Conservation (phyloP, 2,888 invertebrate species). For the Kuschelorhynchus macadamiae region DNA sequence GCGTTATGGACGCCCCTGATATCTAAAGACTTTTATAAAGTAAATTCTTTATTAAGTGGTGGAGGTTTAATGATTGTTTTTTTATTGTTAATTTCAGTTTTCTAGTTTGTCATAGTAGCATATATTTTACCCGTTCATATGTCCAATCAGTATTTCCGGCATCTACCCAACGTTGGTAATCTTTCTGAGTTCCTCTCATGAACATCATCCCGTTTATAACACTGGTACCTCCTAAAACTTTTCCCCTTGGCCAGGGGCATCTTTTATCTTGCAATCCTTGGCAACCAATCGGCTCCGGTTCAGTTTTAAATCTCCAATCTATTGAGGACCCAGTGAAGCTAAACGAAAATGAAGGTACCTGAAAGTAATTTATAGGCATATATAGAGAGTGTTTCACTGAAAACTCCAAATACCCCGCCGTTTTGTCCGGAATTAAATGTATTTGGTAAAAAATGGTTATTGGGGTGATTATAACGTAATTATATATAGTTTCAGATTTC, state of each 20-base stretch:
- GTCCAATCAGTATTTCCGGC: constrained; percentile 73
- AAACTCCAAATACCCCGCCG: too few relatives aligned
- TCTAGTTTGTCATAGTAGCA: too few relatives aligned
- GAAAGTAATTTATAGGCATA: background rate
- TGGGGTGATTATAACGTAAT: too few relatives aligned
- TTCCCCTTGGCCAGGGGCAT: constrained; percentile 79
- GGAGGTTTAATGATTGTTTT: too few relatives aligned
- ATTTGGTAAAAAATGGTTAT: too few relatives aligned
- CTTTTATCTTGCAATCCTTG: constrained; percentile 68
- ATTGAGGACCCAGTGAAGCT: constrained; percentile 56
- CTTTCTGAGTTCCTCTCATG: constrained; percentile 72
- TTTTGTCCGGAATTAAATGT: too few relatives aligned
- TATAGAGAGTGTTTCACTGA: too few relatives aligned
- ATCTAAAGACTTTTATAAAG: too few relatives aligned
- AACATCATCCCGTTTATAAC: constrained; percentile 79
- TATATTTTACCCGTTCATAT: constrained; percentile 59
- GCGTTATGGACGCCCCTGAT: too few relatives aligned
- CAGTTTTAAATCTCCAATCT: constrained; percentile 78
- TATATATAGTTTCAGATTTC: too few relatives aligned
- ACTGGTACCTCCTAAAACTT: constrained; percentile 77
- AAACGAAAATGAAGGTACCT: constrained; percentile 26
- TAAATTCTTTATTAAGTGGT: too few relatives aligned
- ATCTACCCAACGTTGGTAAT: constrained; percentile 75
- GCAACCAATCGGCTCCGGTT: constrained; percentile 75
- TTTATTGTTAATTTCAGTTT: too few relatives aligned